phyloP scores from a whole-genome alignment of 2,888 invertebrate genomes.

The Andricus curvator region DNA sequence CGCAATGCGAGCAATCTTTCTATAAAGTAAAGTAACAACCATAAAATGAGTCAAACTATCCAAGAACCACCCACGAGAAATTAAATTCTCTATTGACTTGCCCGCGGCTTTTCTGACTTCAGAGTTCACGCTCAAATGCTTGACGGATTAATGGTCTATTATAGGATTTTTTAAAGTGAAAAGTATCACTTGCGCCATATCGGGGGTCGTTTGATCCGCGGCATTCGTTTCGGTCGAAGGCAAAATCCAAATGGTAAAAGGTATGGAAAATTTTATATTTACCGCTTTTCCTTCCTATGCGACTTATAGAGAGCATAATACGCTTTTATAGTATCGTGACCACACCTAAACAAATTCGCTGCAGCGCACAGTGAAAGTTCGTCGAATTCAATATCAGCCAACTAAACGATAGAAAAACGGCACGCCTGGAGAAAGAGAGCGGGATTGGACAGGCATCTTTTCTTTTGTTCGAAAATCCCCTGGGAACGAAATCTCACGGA shows the following conservation, averaged over 20 bases:
- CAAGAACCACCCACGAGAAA: constrained; percentile 31
- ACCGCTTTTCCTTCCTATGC: constrained; percentile 20
- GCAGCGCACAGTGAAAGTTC: constrained; percentile 31
- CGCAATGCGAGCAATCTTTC: neutral
- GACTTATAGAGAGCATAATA: constrained; percentile 13
- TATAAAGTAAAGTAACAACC: neutral
- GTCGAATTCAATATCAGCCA: constrained; percentile 31
- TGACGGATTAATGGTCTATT: constrained; percentile 39
- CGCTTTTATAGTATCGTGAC: constrained; percentile 32
- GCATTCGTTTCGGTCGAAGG: neutral
- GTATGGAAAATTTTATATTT: constrained; percentile 5
- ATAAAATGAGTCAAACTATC: constrained; percentile 15
- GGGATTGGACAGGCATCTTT: constrained; percentile 30
- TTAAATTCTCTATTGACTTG: constrained; percentile 18
- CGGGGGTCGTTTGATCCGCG: constrained; percentile 15
- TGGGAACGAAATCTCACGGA: constrained; percentile 26
- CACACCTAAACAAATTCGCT: constrained; percentile 36
- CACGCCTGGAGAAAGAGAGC: constrained; percentile 38
- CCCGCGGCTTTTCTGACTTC: constrained; percentile 26
- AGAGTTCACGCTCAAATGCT: constrained; percentile 24
- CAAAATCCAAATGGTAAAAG: constrained; percentile 14
- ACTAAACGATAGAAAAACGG: constrained; percentile 33
- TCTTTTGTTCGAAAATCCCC: constrained; percentile 33
- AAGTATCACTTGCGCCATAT: constrained; percentile 24
- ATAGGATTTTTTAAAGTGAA: neutral